A percentile compares a stretch with the other conserved stretches of the same genome.
phyloP scores from a whole-genome alignment of 1,140 invertebrate genomes.

The Phenacoccus solenopsis region DNA sequence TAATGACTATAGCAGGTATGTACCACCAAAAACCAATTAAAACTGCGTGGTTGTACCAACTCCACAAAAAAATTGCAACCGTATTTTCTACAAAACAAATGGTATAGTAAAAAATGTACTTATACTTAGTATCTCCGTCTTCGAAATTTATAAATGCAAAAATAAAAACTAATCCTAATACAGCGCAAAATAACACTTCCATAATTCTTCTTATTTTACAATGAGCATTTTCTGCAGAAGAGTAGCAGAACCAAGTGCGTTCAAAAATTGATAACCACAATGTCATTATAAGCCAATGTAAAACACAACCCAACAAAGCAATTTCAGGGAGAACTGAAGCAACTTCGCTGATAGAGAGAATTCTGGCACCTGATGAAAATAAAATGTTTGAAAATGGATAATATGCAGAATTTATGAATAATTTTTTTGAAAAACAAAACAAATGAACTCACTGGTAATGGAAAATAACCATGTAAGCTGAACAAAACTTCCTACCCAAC shows the following conservation, averaged over 20 bases:
- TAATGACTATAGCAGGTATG: slow-evolving; percentile 24
- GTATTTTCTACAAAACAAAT: slow-evolving; percentile 53
- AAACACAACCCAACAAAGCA: slow-evolving; percentile 42
- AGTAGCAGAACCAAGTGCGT: slow-evolving; percentile 27
- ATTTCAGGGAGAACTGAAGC: slow-evolving; percentile 48
- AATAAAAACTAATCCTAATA: slow-evolving; percentile 54
- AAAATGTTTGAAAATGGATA: too few relatives aligned
- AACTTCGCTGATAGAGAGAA: slow-evolving; percentile 48
- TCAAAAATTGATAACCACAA: slow-evolving; percentile 41
- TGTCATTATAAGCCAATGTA: slow-evolving; percentile 64
- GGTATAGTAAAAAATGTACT: slow-evolving; percentile 49
- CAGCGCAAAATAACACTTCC: slow-evolving; percentile 43
- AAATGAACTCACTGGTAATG: slow-evolving; percentile 46
- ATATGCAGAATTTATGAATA: background rate
- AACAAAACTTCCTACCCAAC: slow-evolving; percentile 45
- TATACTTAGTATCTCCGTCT: slow-evolving; percentile 48
- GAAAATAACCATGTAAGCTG: slow-evolving; percentile 68
- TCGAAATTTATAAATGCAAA: slow-evolving; percentile 54
- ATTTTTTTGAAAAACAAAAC: background rate
- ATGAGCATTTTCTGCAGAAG: slow-evolving; percentile 28
- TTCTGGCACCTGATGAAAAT: slow-evolving; percentile 49
- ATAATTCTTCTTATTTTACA: slow-evolving; percentile 21
- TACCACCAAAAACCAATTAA: slow-evolving; percentile 24
- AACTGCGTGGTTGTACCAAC: slow-evolving; percentile 24
- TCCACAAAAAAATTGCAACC: slow-evolving; percentile 44